phyloP scores from a whole-genome alignment of 1,140 invertebrate species.

The Drosophila equinoxialis region DNA sequence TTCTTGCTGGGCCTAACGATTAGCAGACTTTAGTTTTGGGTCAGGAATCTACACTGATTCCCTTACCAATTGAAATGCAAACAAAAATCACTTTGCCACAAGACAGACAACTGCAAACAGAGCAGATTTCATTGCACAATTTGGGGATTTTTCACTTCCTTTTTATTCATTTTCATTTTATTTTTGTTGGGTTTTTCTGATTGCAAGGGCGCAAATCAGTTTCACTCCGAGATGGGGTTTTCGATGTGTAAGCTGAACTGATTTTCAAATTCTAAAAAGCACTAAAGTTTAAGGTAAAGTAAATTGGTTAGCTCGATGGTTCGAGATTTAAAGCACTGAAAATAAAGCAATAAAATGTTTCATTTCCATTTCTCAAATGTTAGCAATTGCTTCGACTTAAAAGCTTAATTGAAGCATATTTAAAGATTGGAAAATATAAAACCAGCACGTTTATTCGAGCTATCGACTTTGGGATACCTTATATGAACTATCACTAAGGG shows the following conservation, averaged over 20 bases:
- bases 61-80: constrained; percentile 31
- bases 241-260: constrained; percentile 1
- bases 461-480: not conserved
- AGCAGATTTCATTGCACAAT: constrained; percentile 47
- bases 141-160: constrained; percentile 29
- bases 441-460: not conserved
- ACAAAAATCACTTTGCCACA: constrained; percentile 34
- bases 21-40: constrained; percentile 49
- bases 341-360: not conserved
- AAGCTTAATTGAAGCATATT: constrained; percentile 2
- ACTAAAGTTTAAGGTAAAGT: not conserved
- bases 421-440: not conserved
- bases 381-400: not conserved
- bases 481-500: no score
- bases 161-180: not conserved
- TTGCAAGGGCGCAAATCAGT: not conserved
- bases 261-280: constrained; percentile 1
- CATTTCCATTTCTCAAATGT: not conserved
- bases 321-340: not conserved
- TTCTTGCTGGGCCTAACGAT: constrained; percentile 32
- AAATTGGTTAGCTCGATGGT: not conserved
- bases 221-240: not conserved
- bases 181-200: not conserved
- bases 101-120: constrained; percentile 29
- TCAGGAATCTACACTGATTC: not conserved